Evolutionary conservation across 2,888 invertebrate species (phyloP).

Genomic region (Dryomyza anilis): DNA sequence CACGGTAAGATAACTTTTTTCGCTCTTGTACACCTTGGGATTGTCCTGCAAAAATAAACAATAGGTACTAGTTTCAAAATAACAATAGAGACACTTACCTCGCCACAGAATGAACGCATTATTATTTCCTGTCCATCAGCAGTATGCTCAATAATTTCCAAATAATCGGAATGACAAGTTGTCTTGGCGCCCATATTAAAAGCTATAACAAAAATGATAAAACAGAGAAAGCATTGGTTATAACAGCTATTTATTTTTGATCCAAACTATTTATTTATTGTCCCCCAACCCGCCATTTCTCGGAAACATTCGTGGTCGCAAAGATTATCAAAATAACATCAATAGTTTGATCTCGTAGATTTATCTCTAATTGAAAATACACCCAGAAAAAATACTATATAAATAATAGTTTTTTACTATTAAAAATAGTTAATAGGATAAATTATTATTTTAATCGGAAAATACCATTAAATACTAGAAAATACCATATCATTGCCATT

Average conservation of each 20-base stretch:
- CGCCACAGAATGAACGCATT: constrained; percentile 62
- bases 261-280: neutral
- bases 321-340: no score
- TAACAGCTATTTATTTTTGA: neutral
- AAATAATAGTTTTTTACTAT: no score
- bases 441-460: no score
- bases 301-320: no score
- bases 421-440: no score
- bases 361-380: no score
- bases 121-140: constrained; percentile 47
- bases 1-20: constrained; percentile 66
- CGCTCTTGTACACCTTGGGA: constrained; percentile 66
- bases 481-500: no score
- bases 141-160: constrained; percentile 67
- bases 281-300: no score
- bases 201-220: constrained; percentile 51
- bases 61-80: neutral
- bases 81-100: constrained; percentile 46
- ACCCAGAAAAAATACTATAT: no score
- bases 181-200: constrained; percentile 70
- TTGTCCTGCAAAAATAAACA: constrained; percentile 51
- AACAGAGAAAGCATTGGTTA: neutral
- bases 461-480: no score
- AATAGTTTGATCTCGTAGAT: no score
- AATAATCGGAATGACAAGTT: constrained; percentile 69